phyloP scores from a whole-genome alignment of 2,113 vertebrate genomes.

The Nesogale talazaci region DNA sequence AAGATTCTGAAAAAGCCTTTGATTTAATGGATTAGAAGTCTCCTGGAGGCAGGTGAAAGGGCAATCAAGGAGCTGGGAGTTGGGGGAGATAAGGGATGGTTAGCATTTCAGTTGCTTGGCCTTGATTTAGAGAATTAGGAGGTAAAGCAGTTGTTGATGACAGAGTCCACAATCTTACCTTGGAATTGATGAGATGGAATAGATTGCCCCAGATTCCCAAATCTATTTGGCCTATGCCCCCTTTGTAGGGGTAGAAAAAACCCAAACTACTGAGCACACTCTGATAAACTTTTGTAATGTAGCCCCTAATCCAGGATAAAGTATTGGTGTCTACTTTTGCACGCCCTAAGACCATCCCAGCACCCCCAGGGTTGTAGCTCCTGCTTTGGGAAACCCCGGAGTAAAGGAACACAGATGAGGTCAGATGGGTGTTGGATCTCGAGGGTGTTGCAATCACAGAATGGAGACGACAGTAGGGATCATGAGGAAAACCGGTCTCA shows the following conservation, averaged over 20 bases:
- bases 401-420: too few species aligned
- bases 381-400: too few species aligned
- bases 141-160: constrained; percentile 20
- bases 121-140: neutral
- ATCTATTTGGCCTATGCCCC: too few species aligned
- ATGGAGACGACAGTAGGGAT: neutral
- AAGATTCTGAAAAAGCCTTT: neutral
- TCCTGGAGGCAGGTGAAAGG: neutral
- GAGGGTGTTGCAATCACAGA: neutral
- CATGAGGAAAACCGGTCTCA: neutral
- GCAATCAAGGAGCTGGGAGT: neutral
- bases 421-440: neutral
- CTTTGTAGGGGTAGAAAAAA: too few species aligned
- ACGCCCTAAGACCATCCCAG: too few species aligned
- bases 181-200: constrained; percentile 17
- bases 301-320: too few species aligned
- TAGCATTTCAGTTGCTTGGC: neutral
- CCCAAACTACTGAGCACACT: too few species aligned
- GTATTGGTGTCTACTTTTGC: too few species aligned
- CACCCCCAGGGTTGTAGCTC: too few species aligned
- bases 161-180: neutral
- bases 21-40: neutral
- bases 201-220: neutral
- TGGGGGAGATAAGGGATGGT: neutral
- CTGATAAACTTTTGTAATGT: too few species aligned